Evolutionary conservation across 2,797 vertebrate species (phyloP).

Genomic region (Crenichthys baileyi): DNA sequence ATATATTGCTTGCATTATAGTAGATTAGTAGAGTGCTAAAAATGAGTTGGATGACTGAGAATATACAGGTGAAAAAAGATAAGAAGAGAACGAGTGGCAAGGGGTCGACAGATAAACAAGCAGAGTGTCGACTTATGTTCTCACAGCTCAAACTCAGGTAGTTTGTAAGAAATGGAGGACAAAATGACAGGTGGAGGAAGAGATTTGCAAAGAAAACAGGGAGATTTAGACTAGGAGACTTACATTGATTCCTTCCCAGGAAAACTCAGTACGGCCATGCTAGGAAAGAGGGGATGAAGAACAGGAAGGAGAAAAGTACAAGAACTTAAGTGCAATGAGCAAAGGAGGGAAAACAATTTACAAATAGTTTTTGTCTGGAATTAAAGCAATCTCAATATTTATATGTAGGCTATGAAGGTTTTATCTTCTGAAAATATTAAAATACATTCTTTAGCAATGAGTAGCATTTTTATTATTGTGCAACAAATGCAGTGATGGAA

Average conservation of each 20-base stretch:
- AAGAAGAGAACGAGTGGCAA: constrained; percentile 18
- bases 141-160: constrained; percentile 41
- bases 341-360: constrained; percentile 43
- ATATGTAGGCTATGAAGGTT: neutral
- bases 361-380: constrained; percentile 1
- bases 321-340: constrained; percentile 20
- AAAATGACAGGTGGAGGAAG: constrained; percentile 9
- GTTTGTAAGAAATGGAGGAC: constrained; percentile 24
- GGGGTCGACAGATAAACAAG: constrained; percentile 31
- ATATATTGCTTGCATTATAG: constrained; percentile 55
- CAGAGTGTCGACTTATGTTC: constrained; percentile 34
- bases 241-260: constrained; percentile 98
- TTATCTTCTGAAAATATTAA: constrained; percentile 3
- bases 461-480: neutral
- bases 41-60: constrained; percentile 67
- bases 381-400: neutral
- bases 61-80: constrained; percentile 38
- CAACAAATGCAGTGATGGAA: neutral
- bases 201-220: constrained; percentile 5
- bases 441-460: neutral
- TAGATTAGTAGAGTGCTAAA: constrained; percentile 64
- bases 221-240: constrained; percentile 71
- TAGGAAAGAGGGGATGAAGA: constrained; percentile 54
- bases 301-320: constrained; percentile 25
- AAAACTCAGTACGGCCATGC: constrained; percentile 92